These are phyloP conservation scores for Scaptomyza pallida DNA, from an alignment of 1,140 invertebrate species.

Conservation along the genomic window DNA sequence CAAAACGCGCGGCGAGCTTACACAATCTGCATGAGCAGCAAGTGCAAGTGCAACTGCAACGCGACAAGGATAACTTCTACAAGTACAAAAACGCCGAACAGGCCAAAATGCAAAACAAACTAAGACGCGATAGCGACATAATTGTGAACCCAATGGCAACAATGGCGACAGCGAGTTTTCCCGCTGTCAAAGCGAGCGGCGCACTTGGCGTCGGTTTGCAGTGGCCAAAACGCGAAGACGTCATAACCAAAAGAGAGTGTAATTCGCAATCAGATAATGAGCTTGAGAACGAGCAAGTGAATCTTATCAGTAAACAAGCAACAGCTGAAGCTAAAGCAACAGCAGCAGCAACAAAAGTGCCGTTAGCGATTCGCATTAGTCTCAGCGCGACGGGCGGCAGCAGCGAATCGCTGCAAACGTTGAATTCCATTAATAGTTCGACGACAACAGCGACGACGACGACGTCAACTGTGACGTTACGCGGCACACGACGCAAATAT, in stretches of 20 bases:
- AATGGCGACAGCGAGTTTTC: conserved; percentile 34
- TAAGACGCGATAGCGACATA: conserved; percentile 32
- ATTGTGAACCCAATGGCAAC: background rate
- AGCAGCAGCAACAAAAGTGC: background rate
- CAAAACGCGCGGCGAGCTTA: conserved; percentile 64
- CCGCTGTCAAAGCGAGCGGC: conserved; percentile 30
- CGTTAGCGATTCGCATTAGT: conserved; percentile 36
- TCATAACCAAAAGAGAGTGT: conserved; percentile 14
- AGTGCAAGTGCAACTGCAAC: conserved; percentile 36
- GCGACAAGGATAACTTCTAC: conserved; percentile 80
- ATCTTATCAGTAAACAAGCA: conserved; percentile 29
- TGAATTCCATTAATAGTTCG: conserved; percentile 40
- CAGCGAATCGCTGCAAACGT: conserved; percentile 63
- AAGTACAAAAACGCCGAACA: conserved; percentile 83
- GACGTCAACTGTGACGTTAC: conserved; percentile 36
- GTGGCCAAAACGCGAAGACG: conserved; percentile 40
- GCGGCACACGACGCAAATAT: conserved; percentile 68
- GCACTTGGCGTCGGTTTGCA: conserved; percentile 34
- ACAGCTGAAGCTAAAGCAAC: conserved; percentile 21
- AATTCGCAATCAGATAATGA: conserved; percentile 15
- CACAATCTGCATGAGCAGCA: conserved; percentile 64
- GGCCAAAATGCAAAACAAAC: conserved; percentile 63
- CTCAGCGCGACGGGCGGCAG: conserved; percentile 62
- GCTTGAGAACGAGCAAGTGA: conserved; percentile 7
- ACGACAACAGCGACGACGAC: conserved; percentile 2